A percentile compares a stretch with the other conserved stretches of the same genome.
These are phyloP conservation scores for Heteromurus nitidus DNA, from an alignment of 2,888 invertebrate species.

Conservation along the genomic window DNA sequence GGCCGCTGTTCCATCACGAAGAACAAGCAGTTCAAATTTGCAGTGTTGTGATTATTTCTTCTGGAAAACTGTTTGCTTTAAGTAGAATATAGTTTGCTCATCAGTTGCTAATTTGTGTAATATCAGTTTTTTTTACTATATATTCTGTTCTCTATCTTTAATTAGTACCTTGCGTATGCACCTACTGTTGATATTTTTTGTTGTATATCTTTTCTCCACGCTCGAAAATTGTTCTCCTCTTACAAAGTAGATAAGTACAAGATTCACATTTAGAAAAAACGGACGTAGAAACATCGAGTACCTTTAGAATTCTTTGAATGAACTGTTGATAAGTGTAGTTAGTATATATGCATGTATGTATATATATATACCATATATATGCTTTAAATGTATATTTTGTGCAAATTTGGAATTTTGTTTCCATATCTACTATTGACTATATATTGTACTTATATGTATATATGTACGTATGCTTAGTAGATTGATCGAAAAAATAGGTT, in stretches of 20 bases:
- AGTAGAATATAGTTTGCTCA: no score
- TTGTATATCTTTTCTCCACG: no score
- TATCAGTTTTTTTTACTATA: conserved; percentile 30
- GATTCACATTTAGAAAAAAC: neutral
- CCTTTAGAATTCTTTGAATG: no score
- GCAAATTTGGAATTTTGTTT: neutral
- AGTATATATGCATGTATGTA: neutral
- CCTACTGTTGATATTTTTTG: no score
- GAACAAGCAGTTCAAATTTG: no score
- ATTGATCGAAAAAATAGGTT: conserved; percentile 34
- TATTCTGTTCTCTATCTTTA: no score
- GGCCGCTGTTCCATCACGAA: neutral
- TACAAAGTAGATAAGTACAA: no score
- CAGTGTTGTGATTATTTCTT: no score
- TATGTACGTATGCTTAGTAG: no score
- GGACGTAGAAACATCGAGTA: conserved; percentile 3
- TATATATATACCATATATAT: neutral
- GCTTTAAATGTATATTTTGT: neutral
- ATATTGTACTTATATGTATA: conserved; percentile 16
- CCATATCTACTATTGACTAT: neutral
- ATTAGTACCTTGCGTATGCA: no score
- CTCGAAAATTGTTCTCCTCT: no score
- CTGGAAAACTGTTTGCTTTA: no score
- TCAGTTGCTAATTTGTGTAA: conserved; percentile 1
- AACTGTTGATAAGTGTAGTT: neutral